Base-by-base conservation (phyloP, 2,797 vertebrate species). In the Amphiprion clarkii region DNA sequence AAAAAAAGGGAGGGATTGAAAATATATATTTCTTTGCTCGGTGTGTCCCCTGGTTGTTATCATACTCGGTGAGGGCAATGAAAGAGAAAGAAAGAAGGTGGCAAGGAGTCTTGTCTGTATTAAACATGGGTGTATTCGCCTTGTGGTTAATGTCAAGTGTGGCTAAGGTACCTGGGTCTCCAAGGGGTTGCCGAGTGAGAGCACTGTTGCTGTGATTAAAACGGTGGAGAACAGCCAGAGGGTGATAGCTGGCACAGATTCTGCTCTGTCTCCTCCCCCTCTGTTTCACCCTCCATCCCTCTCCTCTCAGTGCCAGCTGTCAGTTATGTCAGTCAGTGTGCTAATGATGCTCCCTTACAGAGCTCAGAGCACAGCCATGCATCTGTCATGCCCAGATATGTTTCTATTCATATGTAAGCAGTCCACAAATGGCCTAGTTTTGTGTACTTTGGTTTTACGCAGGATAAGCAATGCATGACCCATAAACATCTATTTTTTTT, bases 121-220 rank as follows among this genome's bases (percentile, higher is more conserved):
- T 85, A 86, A 89, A 70, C 79, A 83, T 79, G 85, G 81, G 79
- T 65, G 84, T 80, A 69, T 87, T 85, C 84, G 88, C 88, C 86
- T 89, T 78, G 84, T 88, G 91, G 85, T 91, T 90, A 87, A 91
- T 90, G 90, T 91, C 90, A 93, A 93, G 84, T 91, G 92, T 92
- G 90, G 88, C 90, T 92, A 89, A 93, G 91, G 82, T 92, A 92
- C 93, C 88, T 89, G 78, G 82, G 87, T 93, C 92, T 92, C 92
- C 59, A 48, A 87, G 90, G 90, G 92, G 86, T 85, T 91, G 87
- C 76, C 53, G 71, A 90, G 91, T 49, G 83, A 89, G 89, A 90
- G 85, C 88, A 85, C 74, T 87, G 86, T 82, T 76, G 71, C 87
- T 92, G 90, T 93, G 92, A 94, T 94, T 94, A 46, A 94, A 91